Evolutionary conservation across 2,797 vertebrate genomes (phyloP).

Genomic region (Sebastes paucispinis): DNA sequence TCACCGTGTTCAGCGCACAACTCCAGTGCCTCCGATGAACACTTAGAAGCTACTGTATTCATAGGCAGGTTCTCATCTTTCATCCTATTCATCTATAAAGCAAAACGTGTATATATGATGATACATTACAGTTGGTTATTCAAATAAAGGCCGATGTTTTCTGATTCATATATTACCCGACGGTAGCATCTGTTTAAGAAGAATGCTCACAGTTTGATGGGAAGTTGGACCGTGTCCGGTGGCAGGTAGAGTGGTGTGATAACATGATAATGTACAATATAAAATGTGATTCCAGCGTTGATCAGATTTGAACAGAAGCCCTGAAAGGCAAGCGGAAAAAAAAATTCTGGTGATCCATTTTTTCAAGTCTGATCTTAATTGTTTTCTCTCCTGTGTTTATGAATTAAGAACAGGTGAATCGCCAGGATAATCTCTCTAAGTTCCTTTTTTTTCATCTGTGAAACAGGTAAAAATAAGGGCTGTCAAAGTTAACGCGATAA

Average conservation of each 20-base stretch:
- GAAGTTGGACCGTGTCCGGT: conserved; percentile 15
- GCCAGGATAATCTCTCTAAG: no score
- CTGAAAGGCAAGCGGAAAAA: no score
- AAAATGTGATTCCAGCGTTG: conserved; percentile 32
- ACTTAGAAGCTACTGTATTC: conserved; percentile 28
- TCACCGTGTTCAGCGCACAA: conserved; percentile 7
- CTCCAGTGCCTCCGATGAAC: conserved; percentile 21
- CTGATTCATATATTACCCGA: conserved; percentile 1
- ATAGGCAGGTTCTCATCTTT: not conserved
- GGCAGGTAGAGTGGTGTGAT: conserved; percentile 18
- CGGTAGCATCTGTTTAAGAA: conserved; percentile 1
- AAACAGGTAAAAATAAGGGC: no score
- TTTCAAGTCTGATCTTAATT: no score
- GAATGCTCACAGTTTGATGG: conserved; percentile 42
- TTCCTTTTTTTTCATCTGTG: no score
- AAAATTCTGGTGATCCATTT: no score
- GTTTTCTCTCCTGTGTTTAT: no score
- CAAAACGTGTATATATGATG: conserved; percentile 15
- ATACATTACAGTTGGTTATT: conserved; percentile 18
- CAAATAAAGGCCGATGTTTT: conserved; percentile 16
- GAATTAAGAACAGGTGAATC: no score
- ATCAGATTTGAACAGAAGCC: not conserved
- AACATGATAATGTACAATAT: not conserved
- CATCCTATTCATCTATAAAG: conserved; percentile 16
- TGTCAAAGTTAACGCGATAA: no score